A percentile compares a stretch with the other conserved stretches of the same genome.
Evolutionary conservation across 2,888 invertebrate genomes (phyloP).

Genomic region (Drosophila imparisetae): DNA sequence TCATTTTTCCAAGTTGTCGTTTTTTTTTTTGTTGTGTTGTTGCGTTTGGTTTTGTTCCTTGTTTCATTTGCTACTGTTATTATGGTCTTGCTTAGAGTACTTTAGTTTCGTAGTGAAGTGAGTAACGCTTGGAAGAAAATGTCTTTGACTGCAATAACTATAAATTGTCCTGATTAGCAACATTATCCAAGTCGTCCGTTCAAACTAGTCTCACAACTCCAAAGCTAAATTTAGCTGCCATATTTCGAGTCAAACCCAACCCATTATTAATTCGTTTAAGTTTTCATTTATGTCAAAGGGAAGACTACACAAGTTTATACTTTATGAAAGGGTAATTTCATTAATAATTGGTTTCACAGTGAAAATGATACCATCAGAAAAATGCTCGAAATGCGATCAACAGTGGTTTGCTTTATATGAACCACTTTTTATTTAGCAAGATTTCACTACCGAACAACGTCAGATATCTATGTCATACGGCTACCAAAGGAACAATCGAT

Average conservation of each 20-base stretch:
- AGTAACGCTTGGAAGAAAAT: background rate
- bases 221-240: background rate
- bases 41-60: conserved; percentile 32
- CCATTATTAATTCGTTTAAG: background rate
- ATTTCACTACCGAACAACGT: background rate
- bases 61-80: conserved; percentile 18
- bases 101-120: background rate
- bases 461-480: background rate
- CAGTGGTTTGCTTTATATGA: background rate
- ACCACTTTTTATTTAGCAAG: background rate
- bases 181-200: background rate
- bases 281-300: background rate
- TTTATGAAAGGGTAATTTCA: background rate
- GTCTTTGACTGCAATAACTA: background rate
- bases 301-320: background rate
- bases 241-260: background rate
- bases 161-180: background rate
- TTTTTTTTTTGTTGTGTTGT: conserved; percentile 48
- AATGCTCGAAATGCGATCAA: background rate
- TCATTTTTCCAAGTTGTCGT: conserved; percentile 77
- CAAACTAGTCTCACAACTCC: background rate
- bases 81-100: background rate
- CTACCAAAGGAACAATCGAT: background rate
- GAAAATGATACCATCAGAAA: background rate
- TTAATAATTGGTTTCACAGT: background rate